Evolutionary conservation across 2,113 vertebrate species (phyloP).

Genomic region (Chlamydotis undulata): DNA sequence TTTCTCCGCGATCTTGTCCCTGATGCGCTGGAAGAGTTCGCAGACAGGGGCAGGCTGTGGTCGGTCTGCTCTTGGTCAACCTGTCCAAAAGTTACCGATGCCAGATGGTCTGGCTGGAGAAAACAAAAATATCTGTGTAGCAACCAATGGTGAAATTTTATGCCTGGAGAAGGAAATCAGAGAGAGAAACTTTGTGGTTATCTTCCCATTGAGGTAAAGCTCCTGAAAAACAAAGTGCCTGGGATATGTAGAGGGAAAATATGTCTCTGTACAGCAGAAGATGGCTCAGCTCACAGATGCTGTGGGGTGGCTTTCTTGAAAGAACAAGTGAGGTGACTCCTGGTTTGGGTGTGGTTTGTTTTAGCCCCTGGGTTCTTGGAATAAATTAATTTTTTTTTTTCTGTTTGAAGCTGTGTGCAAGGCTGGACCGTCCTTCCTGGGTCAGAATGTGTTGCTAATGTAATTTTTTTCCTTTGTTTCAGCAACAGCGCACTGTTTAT

Average conservation of each 20-base stretch:
- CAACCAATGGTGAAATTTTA: background rate
- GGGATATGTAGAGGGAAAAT: background rate
- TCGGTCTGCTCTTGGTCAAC: background rate
- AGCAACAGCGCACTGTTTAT: constrained; percentile 93
- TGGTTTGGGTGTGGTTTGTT: background rate
- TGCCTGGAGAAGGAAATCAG: background rate
- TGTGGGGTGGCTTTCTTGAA: background rate
- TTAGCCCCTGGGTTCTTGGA: background rate
- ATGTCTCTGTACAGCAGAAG: background rate
- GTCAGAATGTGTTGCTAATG: background rate
- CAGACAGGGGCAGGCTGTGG: rapidly evolving
- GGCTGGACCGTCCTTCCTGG: background rate
- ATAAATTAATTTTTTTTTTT: background rate
- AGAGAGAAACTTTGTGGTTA: background rate
- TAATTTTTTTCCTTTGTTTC: background rate
- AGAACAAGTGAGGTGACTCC: background rate
- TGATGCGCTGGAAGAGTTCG: background rate
- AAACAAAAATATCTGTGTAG: background rate
- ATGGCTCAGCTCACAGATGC: background rate
- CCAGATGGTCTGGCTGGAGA: background rate
- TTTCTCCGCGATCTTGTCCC: rapidly evolving
- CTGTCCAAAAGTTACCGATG: background rate
- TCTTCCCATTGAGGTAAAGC: background rate
- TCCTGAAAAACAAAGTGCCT: background rate
- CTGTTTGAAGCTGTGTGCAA: background rate